These are phyloP conservation scores for Mesorhabditis belari DNA, from an alignment of 2,888 invertebrate genomes.

Conservation along the genomic window DNA sequence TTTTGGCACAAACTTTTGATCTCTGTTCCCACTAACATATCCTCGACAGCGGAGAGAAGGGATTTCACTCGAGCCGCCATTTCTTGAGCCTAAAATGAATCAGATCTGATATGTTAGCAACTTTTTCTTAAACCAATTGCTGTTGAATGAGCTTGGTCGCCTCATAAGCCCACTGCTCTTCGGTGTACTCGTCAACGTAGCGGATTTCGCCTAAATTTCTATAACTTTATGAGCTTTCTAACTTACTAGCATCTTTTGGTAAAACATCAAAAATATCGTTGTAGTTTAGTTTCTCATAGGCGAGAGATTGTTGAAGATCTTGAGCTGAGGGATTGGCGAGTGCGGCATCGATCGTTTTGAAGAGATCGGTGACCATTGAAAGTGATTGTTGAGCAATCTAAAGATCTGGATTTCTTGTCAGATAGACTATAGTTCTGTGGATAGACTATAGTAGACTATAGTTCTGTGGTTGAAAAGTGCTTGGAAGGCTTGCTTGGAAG, in stretches of 20 bases:
- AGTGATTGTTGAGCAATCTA: constrained; percentile 16
- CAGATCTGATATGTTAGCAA: neutral
- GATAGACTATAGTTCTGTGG: too few species aligned
- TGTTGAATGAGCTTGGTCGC: constrained; percentile 30
- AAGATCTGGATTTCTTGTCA: too few species aligned
- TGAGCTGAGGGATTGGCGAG: constrained; percentile 25
- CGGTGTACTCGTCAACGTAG: constrained; percentile 38
- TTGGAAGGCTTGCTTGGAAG: too few species aligned
- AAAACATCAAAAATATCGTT: constrained; percentile 30
- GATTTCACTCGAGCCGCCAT: constrained; percentile 21
- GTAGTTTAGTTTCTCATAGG: constrained; percentile 29
- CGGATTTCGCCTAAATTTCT: constrained; percentile 20
- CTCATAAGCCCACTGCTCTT: constrained; percentile 35
- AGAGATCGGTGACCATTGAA: constrained; percentile 3
- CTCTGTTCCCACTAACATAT: constrained; percentile 19
- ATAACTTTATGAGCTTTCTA: neutral
- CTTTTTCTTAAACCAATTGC: constrained; percentile 11
- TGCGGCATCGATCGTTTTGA: constrained; percentile 11
- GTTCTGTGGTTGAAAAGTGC: too few species aligned
- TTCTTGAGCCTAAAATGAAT: constrained; percentile 8
- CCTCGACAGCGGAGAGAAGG: constrained; percentile 19
- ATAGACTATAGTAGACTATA: too few species aligned
- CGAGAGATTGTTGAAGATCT: constrained; percentile 25
- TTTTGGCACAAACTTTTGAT: constrained; percentile 4
- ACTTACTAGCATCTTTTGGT: constrained; percentile 17